A percentile compares a stretch with the other conserved stretches of the same genome.
Evolutionary conservation across 23 tunicate genomes (phyloP).

Genomic region (Botrylloides violaceus): DNA sequence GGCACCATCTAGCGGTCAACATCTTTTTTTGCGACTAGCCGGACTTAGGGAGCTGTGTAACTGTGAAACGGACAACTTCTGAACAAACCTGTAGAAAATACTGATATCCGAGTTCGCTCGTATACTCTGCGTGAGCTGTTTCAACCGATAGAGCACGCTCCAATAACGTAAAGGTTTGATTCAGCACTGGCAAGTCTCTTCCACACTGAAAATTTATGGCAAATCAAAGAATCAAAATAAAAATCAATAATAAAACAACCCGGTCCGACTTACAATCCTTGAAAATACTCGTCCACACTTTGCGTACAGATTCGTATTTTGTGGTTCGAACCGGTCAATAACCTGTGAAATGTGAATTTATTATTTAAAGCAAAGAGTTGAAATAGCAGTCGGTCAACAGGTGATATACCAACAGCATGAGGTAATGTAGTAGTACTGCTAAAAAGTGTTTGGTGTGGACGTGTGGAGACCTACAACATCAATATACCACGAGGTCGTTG

Average conservation of each 20-base stretch:
- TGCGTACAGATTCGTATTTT: constrained; percentile 50
- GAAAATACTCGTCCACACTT: constrained; percentile 65
- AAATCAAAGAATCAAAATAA: not conserved
- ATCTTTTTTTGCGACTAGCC: no score
- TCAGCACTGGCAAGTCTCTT: constrained; percentile 38
- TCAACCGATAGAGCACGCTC: constrained; percentile 52
- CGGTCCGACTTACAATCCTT: constrained; percentile 65
- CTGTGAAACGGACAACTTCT: no score
- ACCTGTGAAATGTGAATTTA: no score
- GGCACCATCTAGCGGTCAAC: no score
- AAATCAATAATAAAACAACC: not conserved
- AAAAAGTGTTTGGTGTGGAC: no score
- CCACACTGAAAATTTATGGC: constrained; percentile 32
- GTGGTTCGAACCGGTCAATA: constrained; percentile 89
- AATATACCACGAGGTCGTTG: no score
- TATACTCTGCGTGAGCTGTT: constrained; percentile 26
- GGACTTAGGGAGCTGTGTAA: no score
- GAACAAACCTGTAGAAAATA: constrained; percentile 50
- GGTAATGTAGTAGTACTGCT: no score
- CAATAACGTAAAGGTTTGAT: constrained; percentile 70
- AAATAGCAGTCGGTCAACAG: no score
- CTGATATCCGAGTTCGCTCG: constrained; percentile 63
- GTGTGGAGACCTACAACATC: no score
- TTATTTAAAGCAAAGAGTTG: no score
- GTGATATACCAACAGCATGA: no score